Conservation (phyloP, 2,113 vertebrate species). For the Hemiscyllium ocellatum region DNA sequence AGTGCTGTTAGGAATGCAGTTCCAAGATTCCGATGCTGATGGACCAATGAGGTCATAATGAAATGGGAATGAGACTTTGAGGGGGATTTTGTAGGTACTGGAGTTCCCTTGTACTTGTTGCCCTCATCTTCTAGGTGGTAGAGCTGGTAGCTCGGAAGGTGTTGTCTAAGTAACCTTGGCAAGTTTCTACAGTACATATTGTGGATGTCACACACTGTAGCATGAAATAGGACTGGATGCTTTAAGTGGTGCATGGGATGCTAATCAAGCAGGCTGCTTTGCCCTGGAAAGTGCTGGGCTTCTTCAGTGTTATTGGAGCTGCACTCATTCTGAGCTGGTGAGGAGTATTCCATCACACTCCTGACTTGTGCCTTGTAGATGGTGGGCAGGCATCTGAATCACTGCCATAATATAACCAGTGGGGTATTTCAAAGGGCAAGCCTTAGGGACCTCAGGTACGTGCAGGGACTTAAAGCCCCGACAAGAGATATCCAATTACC, state of each 20-base stretch:
- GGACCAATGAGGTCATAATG: background rate
- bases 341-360: background rate
- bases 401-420: background rate
- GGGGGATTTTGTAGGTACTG: background rate
- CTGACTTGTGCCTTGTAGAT: background rate
- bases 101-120: background rate
- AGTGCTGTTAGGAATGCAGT: background rate
- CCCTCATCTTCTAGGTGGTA: background rate
- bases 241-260: background rate
- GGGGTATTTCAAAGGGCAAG: background rate
- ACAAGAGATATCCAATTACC: background rate
- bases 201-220: background rate
- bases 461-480: background rate
- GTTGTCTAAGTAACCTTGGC: background rate
- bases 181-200: background rate
- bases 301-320: background rate
- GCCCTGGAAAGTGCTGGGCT: background rate
- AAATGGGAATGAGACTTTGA: background rate
- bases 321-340: background rate
- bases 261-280: background rate
- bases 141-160: background rate
- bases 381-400: background rate
- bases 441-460: background rate
- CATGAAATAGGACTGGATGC: background rate
- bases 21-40: background rate